Evolutionary conservation across 2,888 invertebrate genomes (phyloP).

Genomic region (Neria commutata): DNA sequence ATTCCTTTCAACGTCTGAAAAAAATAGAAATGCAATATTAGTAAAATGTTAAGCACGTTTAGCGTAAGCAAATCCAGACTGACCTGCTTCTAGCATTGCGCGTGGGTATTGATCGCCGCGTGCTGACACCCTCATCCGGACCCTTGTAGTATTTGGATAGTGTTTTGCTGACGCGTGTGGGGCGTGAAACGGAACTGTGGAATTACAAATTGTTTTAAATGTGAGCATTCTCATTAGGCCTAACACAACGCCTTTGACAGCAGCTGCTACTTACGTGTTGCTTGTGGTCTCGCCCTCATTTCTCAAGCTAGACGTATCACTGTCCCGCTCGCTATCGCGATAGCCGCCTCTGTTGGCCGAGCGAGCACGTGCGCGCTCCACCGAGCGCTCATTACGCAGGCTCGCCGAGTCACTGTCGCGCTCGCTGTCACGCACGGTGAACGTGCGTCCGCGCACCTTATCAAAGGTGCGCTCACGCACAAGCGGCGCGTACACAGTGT

Average conservation of each 20-base stretch:
- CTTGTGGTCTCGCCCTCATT: conserved; percentile 11
- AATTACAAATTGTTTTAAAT: neutral
- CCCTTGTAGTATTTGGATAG: conserved; percentile 58
- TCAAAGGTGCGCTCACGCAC: neutral
- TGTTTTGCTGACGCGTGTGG: conserved; percentile 55
- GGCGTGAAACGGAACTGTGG: conserved; percentile 37
- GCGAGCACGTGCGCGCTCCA: neutral
- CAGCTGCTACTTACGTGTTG: neutral
- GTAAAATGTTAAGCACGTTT: no score
- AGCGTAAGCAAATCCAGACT: no score
- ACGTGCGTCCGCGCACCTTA: conserved; percentile 23
- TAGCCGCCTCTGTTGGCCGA: conserved; percentile 12
- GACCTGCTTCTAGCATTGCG: conserved; percentile 43
- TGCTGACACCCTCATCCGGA: conserved; percentile 40
- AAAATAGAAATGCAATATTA: no score
- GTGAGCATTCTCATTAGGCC: neutral
- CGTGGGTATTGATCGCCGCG: conserved; percentile 44
- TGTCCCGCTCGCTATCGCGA: conserved; percentile 22
- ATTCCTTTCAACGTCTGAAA: no score
- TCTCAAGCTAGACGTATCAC: conserved; percentile 13
- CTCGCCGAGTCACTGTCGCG: conserved; percentile 13
- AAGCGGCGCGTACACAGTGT: no score
- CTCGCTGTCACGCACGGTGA: conserved; percentile 11
- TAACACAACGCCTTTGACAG: neutral
- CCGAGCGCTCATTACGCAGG: no score